Evolutionary conservation across 1,140 invertebrate species (phyloP).

Genomic region (Cyphomyrmex costatus): DNA sequence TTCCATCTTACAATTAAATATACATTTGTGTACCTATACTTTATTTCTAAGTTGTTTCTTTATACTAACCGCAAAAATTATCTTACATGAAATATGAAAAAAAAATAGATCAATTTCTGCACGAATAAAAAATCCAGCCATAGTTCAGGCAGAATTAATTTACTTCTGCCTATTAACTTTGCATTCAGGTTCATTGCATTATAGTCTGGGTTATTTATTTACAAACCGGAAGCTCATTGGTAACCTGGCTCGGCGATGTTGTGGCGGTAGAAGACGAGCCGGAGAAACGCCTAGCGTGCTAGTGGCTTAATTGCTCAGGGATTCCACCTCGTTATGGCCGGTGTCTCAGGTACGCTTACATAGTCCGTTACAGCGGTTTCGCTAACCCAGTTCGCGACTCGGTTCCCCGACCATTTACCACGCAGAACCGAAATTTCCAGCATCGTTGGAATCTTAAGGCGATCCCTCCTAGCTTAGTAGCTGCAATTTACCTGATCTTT

Average conservation of each 20-base stretch:
- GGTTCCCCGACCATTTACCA: slow-evolving; percentile 32
- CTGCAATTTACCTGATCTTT: slow-evolving; percentile 24
- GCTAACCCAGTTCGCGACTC: slow-evolving; percentile 43
- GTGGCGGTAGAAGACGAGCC: slow-evolving; percentile 55
- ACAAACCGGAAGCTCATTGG: slow-evolving; percentile 48
- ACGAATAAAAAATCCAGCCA: slow-evolving; percentile 30
- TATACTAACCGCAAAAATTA: not conserved
- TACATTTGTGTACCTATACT: no score
- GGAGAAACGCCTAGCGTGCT: slow-evolving; percentile 67
- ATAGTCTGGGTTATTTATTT: slow-evolving; percentile 55
- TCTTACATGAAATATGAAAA: not conserved
- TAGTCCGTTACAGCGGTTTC: slow-evolving; percentile 56
- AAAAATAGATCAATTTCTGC: slow-evolving; percentile 16
- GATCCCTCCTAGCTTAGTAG: slow-evolving; percentile 17
- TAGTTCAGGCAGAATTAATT: slow-evolving; percentile 36
- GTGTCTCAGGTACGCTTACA: slow-evolving; percentile 78
- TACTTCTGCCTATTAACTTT: slow-evolving; percentile 36
- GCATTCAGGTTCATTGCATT: slow-evolving; percentile 39
- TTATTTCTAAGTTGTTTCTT: not conserved
- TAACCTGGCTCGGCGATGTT: slow-evolving; percentile 37
- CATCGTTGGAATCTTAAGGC: slow-evolving; percentile 38
- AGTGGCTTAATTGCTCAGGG: slow-evolving; percentile 83
- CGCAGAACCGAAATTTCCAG: slow-evolving; percentile 47
- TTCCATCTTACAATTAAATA: not conserved
- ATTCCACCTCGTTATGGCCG: slow-evolving; percentile 81